These are phyloP conservation scores for Zosterops borbonicus DNA, from an alignment of 2,113 vertebrate genomes.

Conservation along the genomic window DNA sequence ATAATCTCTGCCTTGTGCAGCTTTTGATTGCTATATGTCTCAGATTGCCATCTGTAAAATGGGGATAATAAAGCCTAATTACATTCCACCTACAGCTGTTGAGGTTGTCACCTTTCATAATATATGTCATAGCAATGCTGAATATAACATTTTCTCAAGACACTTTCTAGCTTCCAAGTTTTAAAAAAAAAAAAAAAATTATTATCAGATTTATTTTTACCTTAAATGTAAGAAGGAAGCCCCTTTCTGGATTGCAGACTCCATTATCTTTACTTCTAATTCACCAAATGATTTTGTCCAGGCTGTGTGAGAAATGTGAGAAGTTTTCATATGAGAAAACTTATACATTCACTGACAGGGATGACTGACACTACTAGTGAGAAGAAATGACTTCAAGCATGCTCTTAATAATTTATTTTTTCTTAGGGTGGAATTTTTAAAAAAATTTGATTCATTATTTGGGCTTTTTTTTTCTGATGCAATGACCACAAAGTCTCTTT, in stretches of 20 bases:
- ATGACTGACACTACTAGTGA: background rate
- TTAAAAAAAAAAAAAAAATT: background rate
- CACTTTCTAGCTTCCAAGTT: background rate
- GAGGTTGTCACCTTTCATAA: conserved; percentile 32
- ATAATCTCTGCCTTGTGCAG: background rate
- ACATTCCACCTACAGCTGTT: conserved; percentile 10
- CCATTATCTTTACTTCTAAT: background rate
- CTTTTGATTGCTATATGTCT: conserved; percentile 10
- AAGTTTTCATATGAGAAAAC: background rate
- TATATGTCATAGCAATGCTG: background rate
- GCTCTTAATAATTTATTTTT: background rate
- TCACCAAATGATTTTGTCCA: background rate
- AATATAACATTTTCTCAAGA: background rate
- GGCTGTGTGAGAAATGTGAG: background rate
- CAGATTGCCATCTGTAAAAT: background rate
- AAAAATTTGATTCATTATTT: background rate
- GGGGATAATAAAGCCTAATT: conserved; percentile 33
- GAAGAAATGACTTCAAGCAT: background rate
- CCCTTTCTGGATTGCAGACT: background rate
- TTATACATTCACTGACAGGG: background rate
- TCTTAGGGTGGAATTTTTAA: rapidly evolving
- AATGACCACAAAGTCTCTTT: background rate
- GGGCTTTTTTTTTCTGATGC: too few species aligned
- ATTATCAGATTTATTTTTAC: background rate
- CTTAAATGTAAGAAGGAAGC: background rate